phyloP scores from a whole-genome alignment of 2,888 invertebrate species.

The Heliconius ismenius region DNA sequence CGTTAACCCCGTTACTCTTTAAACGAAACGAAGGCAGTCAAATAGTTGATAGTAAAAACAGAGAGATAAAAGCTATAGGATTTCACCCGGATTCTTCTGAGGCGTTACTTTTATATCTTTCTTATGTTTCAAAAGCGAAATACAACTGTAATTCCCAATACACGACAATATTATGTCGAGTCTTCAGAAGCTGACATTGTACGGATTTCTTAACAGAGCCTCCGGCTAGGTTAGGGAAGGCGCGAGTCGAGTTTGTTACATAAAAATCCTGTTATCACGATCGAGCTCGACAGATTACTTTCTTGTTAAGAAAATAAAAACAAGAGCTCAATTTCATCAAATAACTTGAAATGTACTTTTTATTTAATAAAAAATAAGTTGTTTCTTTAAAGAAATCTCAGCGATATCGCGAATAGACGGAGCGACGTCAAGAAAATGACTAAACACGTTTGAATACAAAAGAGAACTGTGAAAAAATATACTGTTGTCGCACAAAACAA shows the following conservation, averaged over 20 bases:
- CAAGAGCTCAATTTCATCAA: slow-evolving; percentile 76
- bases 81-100: slow-evolving; percentile 64
- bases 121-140: slow-evolving; percentile 77
- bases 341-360: slow-evolving; percentile 67
- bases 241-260: slow-evolving; percentile 79
- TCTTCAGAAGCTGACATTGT: slow-evolving; percentile 77
- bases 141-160: slow-evolving; percentile 76
- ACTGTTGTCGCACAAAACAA: slow-evolving; percentile 39
- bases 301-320: slow-evolving; percentile 81
- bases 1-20: slow-evolving; percentile 58
- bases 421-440: slow-evolving; percentile 36
- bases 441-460: slow-evolving; percentile 38
- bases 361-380: slow-evolving; percentile 34
- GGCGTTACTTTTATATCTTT: slow-evolving; percentile 74
- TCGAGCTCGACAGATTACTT: slow-evolving; percentile 80
- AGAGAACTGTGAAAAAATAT: slow-evolving; percentile 37
- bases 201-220: slow-evolving; percentile 75
- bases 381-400: slow-evolving; percentile 22
- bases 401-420: slow-evolving; percentile 7
- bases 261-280: slow-evolving; percentile 81
- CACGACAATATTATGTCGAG: slow-evolving; percentile 77
- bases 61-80: slow-evolving; percentile 69
- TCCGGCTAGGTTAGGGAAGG: slow-evolving; percentile 79
- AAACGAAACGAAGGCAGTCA: slow-evolving; percentile 60
- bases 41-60: slow-evolving; percentile 71